Base-by-base conservation (phyloP, 2,888 invertebrate species). In the Eueremaeus valkanovi region DNA sequence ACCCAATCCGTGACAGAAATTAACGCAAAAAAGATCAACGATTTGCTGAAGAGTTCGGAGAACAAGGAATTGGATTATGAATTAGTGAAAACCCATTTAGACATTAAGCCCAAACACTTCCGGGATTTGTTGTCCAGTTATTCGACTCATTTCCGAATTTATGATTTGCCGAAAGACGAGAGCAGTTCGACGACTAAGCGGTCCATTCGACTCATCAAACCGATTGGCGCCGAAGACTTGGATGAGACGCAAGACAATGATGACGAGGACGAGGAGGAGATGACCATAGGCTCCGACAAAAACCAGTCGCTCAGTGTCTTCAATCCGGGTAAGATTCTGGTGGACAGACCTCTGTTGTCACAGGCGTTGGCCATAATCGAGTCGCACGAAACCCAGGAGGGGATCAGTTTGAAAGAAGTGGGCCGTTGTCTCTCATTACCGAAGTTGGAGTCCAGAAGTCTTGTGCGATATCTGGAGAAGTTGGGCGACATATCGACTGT, bases 291-390 rank as follows among this genome's bases (percentile, higher is more conserved):
- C n/a, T 11, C 29, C 40, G 58, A 31, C 31, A 75, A 33, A 42
- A n/a, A 16, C 21, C 29, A 66, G 21, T 31, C 40, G 36, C 36
- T 72, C 58, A 55, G 9, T 42, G 24, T 73, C n/a, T 55, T 51
- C 24, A 73, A 31, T 73, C 66, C 29, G 13, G 40, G 72, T 61
- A 58, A 72, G 63, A 75, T 78, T 1, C 27, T 75, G 6, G 73
- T 81, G 70, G 81, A 81, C 73, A 78, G 81, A 80, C 83, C 86
- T 0, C 61, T 87, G 0, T 79, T 85, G 36, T 82, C 84, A 51
- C 88, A 89, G 82, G 85, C 86, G 6, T 86, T 86, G 79, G 80
- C 81, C 1, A 81, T 85, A 0, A 83, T 89, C 0, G 85, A 86
- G 58, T 45, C 40, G 13, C 81, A 82, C 1, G 83, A 84, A 9